These are phyloP conservation scores for Meloe dianella DNA, from an alignment of 2,888 invertebrate genomes.

Conservation along the genomic window DNA sequence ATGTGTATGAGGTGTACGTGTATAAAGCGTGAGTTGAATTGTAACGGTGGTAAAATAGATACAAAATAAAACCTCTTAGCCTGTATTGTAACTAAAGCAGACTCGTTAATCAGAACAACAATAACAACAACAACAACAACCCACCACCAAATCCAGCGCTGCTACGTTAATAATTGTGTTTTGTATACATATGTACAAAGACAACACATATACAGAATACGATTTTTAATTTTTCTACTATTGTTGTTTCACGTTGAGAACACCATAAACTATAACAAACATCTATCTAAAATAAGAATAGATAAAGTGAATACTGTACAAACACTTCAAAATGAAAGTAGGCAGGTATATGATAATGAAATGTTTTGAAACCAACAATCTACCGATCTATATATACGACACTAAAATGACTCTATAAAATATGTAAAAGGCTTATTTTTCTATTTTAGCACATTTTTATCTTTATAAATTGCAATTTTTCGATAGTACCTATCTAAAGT, in stretches of 20 bases:
- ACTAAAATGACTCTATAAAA: background rate
- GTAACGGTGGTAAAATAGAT: constrained; percentile 9
- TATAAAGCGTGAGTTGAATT: background rate
- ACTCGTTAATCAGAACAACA: constrained; percentile 33
- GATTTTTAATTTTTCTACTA: constrained; percentile 5
- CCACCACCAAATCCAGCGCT: background rate
- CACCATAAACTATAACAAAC: background rate
- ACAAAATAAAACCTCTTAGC: constrained; percentile 38
- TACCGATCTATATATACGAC: background rate
- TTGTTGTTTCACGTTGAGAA: background rate
- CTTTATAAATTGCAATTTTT: too few relatives aligned
- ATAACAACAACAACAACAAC: background rate
- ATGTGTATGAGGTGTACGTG: background rate
- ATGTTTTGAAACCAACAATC: background rate
- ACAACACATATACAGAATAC: background rate
- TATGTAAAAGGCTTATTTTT: background rate
- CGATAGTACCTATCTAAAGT: background rate
- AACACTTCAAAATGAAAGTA: background rate
- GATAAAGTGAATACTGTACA: background rate
- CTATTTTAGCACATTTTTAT: background rate
- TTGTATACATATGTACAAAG: too few relatives aligned
- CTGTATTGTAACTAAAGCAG: constrained; percentile 28
- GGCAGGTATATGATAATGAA: too few relatives aligned
- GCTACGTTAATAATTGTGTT: background rate
- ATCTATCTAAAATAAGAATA: background rate